Evolutionary conservation across 1,140 invertebrate species (phyloP).

Genomic region (Papilio helenus): DNA sequence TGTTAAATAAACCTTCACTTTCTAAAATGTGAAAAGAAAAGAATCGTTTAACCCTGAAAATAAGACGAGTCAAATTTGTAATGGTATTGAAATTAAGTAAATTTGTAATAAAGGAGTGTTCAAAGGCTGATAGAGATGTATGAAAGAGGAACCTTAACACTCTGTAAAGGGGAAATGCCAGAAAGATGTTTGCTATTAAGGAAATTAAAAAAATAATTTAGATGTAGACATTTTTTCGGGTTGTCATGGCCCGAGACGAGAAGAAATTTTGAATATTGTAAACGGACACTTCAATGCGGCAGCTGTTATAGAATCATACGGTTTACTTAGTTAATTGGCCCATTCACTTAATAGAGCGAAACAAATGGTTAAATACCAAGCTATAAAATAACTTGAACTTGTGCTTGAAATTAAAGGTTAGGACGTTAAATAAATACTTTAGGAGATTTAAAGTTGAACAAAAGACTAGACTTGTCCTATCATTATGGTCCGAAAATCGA

Average conservation of each 20-base stretch:
- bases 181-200: not conserved
- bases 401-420: not conserved
- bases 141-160: not conserved
- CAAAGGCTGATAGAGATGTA: not conserved
- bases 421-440: not conserved
- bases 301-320: constrained; percentile 42
- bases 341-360: constrained; percentile 63
- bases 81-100: constrained; percentile 2
- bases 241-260: too few species aligned
- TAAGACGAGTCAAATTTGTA: not conserved
- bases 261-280: too few species aligned
- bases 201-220: not conserved
- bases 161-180: not conserved
- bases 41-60: constrained; percentile 45
- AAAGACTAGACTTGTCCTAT: not conserved
- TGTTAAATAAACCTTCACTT: constrained; percentile 76
- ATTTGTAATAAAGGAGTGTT: not conserved
- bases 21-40: constrained; percentile 75
- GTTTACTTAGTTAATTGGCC: constrained; percentile 58
- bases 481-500: not conserved
- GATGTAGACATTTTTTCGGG: not conserved
- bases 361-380: constrained; percentile 46
- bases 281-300: not conserved
- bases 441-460: constrained; percentile 34
- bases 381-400: constrained; percentile 42